Base-by-base conservation (phyloP, 1,140 invertebrate species). In the Saccostrea echinata region DNA sequence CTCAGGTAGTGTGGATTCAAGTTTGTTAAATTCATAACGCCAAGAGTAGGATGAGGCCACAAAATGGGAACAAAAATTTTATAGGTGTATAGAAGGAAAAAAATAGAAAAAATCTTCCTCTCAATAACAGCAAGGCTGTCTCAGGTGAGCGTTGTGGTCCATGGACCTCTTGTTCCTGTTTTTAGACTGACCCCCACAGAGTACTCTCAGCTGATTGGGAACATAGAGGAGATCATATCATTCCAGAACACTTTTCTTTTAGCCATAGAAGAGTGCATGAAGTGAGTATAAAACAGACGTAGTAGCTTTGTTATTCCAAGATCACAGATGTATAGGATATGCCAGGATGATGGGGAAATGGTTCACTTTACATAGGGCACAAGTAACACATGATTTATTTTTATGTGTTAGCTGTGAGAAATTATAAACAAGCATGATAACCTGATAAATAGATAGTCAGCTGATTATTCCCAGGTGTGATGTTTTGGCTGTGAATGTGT, bases 141-240 rank as follows among this genome's bases (percentile, higher is more conserved):
- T 2, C 1, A 6, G 43, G 27, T 27, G 6, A 21, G 21, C 27
- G 0, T 27, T 68, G 61, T 68, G 61, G 13, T 13, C 21, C 13
- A 68, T 21, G 61, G 13, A 6, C 21, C 27, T 68, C 0, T 43
- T 43, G 11, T 61, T 30, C 16, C 85, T 86, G 53, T 86, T 18
- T 92, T 24, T 91, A 99, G 98, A 94, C 96, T 99, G 88, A 97
- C 96, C 87, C 96, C 96, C 90, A 97, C 97, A 94, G 98, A 99
- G 94, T 99, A 97, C 93, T 96, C 96, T 90, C 97, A 97, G 92
- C 94, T 99, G 81, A 96, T 97, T 88, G 97, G 98, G 83, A 99
- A 99, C 94, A 96, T 99, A 92, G 96, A 97, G 90, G 98, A 99
- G 92, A 96, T 99, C 27, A 95, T 98, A 80, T 96, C 97, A 92